A percentile compares a stretch with the other conserved stretches of the same genome.
Evolutionary conservation across 2,888 invertebrate species (phyloP).

Genomic region (Hypercompe scribonia): DNA sequence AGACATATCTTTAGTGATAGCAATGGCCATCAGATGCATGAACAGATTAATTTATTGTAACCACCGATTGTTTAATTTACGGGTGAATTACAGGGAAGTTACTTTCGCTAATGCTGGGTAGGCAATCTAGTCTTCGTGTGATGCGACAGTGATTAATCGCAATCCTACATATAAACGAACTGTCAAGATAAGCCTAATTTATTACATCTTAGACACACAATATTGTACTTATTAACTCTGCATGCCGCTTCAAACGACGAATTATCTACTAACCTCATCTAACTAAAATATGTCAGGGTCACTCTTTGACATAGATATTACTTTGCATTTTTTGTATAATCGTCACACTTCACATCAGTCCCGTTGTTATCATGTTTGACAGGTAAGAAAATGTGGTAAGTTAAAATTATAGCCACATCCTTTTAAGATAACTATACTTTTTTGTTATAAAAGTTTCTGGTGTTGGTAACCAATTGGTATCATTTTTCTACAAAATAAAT

Average conservation of each 20-base stretch:
- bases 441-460: background rate
- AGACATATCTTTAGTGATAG: background rate
- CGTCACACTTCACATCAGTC: conserved; percentile 37
- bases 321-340: conserved; percentile 31
- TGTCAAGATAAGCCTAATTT: conserved; percentile 84
- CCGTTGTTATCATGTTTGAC: conserved; percentile 26
- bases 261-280: conserved; percentile 53
- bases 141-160: conserved; percentile 80
- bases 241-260: conserved; percentile 56
- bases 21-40: conserved; percentile 6
- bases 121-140: conserved; percentile 47
- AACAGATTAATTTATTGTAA: conserved; percentile 21
- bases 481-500: background rate
- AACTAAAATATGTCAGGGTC: conserved; percentile 62
- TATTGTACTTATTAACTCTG: conserved; percentile 68
- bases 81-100: conserved; percentile 61
- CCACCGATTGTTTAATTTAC: conserved; percentile 32
- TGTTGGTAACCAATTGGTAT: background rate
- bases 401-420: conserved; percentile 21
- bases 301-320: conserved; percentile 10
- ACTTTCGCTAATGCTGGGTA: conserved; percentile 67
- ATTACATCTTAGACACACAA: conserved; percentile 67
- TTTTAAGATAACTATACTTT: conserved; percentile 22
- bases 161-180: conserved; percentile 67
- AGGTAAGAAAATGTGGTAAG: conserved; percentile 21